These are phyloP conservation scores for Paratrypauchen microcephalus DNA, from an alignment of 2,797 vertebrate genomes.

Conservation along the genomic window DNA sequence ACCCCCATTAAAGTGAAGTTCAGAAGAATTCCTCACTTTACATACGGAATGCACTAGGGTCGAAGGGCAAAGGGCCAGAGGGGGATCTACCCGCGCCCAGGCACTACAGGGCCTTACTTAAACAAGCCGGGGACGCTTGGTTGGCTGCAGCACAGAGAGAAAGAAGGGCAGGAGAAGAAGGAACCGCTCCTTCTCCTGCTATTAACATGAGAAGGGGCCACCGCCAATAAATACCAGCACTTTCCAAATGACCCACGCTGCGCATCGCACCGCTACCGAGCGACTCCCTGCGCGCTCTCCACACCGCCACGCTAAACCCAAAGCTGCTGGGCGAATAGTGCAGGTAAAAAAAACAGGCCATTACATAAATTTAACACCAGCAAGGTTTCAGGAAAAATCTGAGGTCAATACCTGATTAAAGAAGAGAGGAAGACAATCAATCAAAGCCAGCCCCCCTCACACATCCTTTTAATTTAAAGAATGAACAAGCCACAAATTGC, in stretches of 20 bases:
- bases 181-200: slow-evolving; percentile 45
- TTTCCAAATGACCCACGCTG: slow-evolving; percentile 58
- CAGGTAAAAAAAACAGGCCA: slow-evolving; percentile 8
- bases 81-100: slow-evolving; percentile 83
- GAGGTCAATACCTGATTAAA: slow-evolving; percentile 13
- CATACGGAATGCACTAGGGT: slow-evolving; percentile 80
- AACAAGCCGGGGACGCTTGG: slow-evolving; percentile 88
- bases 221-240: slow-evolving; percentile 63
- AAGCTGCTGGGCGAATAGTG: neutral
- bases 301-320: slow-evolving; percentile 2
- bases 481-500: neutral
- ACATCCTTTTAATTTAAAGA: neutral
- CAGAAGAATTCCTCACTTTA: slow-evolving; percentile 84
- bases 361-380: slow-evolving; percentile 18
- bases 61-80: slow-evolving; percentile 90
- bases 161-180: slow-evolving; percentile 49
- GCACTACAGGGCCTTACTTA: slow-evolving; percentile 86
- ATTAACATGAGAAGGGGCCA: slow-evolving; percentile 64
- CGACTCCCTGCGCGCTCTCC: slow-evolving; percentile 37
- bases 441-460: neutral
- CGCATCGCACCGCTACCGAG: slow-evolving; percentile 28
- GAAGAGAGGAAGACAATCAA: slow-evolving; percentile 5
- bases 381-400: slow-evolving; percentile 7
- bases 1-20: slow-evolving; percentile 78
- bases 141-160: slow-evolving; percentile 62